Evolutionary conservation across 2,797 vertebrate genomes (phyloP), one percentile per base, ranked within the genome.

Genomic region (Anisognathus igniventris): DNA sequence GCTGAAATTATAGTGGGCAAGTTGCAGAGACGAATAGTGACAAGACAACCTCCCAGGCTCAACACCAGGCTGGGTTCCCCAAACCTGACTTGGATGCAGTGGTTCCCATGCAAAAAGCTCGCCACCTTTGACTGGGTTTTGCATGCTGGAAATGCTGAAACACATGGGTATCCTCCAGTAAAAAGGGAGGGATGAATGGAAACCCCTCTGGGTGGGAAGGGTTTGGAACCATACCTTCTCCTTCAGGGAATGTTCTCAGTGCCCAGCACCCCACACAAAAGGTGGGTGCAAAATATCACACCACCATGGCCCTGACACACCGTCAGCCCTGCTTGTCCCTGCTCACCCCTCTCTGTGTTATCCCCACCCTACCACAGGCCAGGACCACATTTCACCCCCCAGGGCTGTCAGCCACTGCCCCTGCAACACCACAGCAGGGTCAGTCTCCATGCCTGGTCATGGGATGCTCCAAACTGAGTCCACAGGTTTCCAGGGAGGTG

Each of bases 341-440:
- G 19, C 13, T 25, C 17, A 28, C 2, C 3, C 7, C 10, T 13
- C 9, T 6, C 27, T 0, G 0, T 30, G 12, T 28, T 30, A 15
- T 14, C 13, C 10, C 6, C 6, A 50, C 20, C 4, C 8, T 24
- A 9, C 10, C 18, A 61, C 6, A 8, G 16, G 51, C 39, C 42
- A 73, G 8, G 21, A 51, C 11, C 1, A 0, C 37, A 64, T 60
- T 72, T 79, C 54, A 65, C 5, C 11, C 14, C 7, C 2, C 20
- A 53, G 18, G 47, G 12, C 15, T 6, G 2, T 44, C 42, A 61
- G 31, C 0, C 18, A 1, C 24, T 35, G n/a, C 5, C 12, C 12
- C 28, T 57, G 35, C 10, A 65, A 12, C 2, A 13, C 8, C 7
- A 18, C 35, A 31, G 28, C 2, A 1, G 10, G 11, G 21, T 6